Conservation (phyloP, 2,113 vertebrate genomes). For the Pseudorasbora parva region DNA sequence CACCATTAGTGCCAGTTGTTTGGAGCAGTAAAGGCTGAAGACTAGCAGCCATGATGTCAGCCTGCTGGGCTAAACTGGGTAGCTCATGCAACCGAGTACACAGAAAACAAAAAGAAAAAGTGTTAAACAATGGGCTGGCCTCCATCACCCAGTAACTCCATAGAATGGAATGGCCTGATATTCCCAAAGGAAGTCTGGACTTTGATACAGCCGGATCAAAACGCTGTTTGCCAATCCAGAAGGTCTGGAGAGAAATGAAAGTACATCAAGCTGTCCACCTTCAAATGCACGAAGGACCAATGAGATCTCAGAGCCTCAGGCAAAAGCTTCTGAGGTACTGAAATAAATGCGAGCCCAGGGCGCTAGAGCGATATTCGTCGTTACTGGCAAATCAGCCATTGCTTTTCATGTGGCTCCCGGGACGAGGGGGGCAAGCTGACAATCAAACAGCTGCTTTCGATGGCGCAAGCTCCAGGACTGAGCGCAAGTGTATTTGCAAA, state of each 20-base stretch:
- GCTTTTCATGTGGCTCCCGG: background rate
- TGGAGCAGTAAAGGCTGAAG: slow-evolving; percentile 52
- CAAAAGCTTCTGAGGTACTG: slow-evolving; percentile 5
- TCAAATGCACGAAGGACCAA: background rate
- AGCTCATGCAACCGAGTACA: slow-evolving; percentile 1
- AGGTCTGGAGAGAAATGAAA: slow-evolving; percentile 17
- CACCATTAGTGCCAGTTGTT: slow-evolving; percentile 55
- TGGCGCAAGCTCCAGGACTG: background rate
- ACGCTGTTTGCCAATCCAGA: background rate
- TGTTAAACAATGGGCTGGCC: slow-evolving; percentile 19
- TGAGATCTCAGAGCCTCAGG: background rate
- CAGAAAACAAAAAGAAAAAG: slow-evolving; percentile 26
- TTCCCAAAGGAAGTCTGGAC: background rate
- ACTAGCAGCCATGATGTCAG: slow-evolving; percentile 50
- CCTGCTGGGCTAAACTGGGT: slow-evolving; percentile 14
- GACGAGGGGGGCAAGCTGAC: background rate
- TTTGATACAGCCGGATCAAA: slow-evolving; percentile 7
- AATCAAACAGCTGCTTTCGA: background rate
- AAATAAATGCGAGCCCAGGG: background rate
- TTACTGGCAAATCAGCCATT: background rate
- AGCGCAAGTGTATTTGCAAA: background rate
- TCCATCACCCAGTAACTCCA: slow-evolving; percentile 20
- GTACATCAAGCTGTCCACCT: slow-evolving; percentile 18
- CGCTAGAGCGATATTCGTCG: background rate
- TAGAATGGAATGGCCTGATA: background rate